These are phyloP conservation scores for Phoronis australis DNA, from an alignment of 2,888 invertebrate species.

Conservation along the genomic window DNA sequence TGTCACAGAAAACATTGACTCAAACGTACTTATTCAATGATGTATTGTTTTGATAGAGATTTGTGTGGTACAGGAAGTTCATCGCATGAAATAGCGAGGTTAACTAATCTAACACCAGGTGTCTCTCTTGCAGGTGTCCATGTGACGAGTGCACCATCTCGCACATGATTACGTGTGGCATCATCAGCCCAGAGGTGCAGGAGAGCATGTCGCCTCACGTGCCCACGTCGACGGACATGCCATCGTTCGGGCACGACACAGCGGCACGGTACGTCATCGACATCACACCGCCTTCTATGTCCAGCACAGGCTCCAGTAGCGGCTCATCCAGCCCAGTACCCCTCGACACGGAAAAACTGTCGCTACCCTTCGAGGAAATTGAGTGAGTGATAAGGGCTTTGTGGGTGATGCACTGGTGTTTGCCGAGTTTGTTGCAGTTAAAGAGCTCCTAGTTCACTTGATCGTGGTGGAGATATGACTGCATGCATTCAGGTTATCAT, in stretches of 20 bases:
- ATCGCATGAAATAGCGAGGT: too few relatives aligned
- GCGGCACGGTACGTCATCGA: conserved; percentile 42
- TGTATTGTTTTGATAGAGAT: too few relatives aligned
- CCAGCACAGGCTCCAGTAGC: conserved; percentile 46
- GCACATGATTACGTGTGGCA: conserved; percentile 52
- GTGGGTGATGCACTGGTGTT: too few relatives aligned
- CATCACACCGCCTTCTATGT: conserved; percentile 49
- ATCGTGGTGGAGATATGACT: too few relatives aligned
- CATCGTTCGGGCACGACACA: conserved; percentile 31
- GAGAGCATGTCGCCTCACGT: conserved; percentile 21
- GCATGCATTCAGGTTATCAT: too few relatives aligned
- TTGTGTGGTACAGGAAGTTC: too few relatives aligned
- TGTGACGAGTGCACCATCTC: conserved; percentile 54
- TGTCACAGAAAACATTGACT: too few relatives aligned
- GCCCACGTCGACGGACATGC: conserved; percentile 16
- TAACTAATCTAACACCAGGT: too few relatives aligned
- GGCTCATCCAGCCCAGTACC: conserved; percentile 46
- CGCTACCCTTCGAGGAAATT: conserved; percentile 18
- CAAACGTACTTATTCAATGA: too few relatives aligned
- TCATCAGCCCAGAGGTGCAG: conserved; percentile 42
- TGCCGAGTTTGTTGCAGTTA: too few relatives aligned
- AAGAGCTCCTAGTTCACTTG: too few relatives aligned
- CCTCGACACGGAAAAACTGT: conserved; percentile 28
- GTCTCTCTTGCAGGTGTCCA: conserved; percentile 49
- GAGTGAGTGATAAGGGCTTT: too few relatives aligned